A percentile compares a stretch with the other conserved stretches of the same genome.
phyloP scores from a whole-genome alignment of 2,797 vertebrate species.

The Argyrosomus regius region DNA sequence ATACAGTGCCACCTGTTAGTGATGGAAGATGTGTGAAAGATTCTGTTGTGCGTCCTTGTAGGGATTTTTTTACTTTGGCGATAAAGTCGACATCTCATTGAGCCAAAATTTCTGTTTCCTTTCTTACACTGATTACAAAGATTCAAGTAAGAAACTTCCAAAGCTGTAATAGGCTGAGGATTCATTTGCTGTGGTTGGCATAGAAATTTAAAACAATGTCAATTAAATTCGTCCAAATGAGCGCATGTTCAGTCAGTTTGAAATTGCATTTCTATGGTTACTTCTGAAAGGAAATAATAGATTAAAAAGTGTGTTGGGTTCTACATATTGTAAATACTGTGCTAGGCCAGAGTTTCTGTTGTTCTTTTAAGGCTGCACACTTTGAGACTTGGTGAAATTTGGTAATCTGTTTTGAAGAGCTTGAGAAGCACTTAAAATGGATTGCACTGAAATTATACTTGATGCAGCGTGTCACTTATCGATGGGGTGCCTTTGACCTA shows the following conservation, averaged over 20 bases:
- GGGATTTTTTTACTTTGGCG: background rate
- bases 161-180: background rate
- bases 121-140: too few relatives aligned
- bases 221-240: background rate
- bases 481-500: background rate
- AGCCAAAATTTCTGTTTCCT: background rate
- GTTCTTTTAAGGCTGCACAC: background rate
- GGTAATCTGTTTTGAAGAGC: background rate
- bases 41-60: background rate
- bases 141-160: background rate
- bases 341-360: background rate
- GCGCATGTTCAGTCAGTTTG: background rate
- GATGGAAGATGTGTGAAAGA: slow-evolving; percentile 33
- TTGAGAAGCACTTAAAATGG: too few relatives aligned
- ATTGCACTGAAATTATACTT: too few relatives aligned
- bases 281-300: background rate
- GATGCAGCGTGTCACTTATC: background rate
- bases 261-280: background rate
- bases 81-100: slow-evolving; percentile 7
- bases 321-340: background rate
- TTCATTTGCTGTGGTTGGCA: background rate
- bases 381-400: background rate
- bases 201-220: background rate
- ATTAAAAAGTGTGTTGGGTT: background rate
- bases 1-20: slow-evolving; percentile 39